phyloP scores from a whole-genome alignment of 2,113 vertebrate genomes.

The Zapus hudsonius region DNA sequence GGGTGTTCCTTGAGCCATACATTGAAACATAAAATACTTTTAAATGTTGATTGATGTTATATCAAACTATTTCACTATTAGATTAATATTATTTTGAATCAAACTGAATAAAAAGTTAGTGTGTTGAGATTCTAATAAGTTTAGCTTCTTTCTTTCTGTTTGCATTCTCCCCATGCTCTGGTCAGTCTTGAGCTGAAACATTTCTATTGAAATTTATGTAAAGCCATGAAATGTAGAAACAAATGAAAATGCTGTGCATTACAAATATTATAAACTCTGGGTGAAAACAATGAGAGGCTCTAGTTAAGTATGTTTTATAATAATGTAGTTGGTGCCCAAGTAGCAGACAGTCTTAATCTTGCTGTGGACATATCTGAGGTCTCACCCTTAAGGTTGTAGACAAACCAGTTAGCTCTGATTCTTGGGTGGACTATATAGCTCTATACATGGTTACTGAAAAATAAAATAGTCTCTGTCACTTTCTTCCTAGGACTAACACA shows the following conservation, averaged over 20 bases:
- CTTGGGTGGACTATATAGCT: conserved; percentile 43
- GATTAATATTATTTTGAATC: conserved; percentile 79
- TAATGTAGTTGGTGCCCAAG: background rate
- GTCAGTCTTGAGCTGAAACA: conserved; percentile 42
- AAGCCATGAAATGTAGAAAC: background rate
- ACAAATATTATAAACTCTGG: conserved; percentile 28
- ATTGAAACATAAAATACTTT: conserved; percentile 76
- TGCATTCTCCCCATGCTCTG: conserved; percentile 25
- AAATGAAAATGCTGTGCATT: conserved; percentile 5
- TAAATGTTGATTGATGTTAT: conserved; percentile 79
- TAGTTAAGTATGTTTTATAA: conserved; percentile 33
- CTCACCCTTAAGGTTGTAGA: conserved; percentile 49
- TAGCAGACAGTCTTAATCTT: conserved; percentile 36
- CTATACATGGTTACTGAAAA: conserved; percentile 61
- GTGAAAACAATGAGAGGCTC: background rate
- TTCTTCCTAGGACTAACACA: conserved; percentile 76
- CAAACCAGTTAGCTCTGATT: conserved; percentile 66
- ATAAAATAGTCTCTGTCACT: conserved; percentile 76
- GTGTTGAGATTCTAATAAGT: conserved; percentile 76
- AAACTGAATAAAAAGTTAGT: conserved; percentile 80
- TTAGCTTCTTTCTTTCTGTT: conserved; percentile 80
- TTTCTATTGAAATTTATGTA: conserved; percentile 36
- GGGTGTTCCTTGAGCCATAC: conserved; percentile 80
- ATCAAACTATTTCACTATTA: conserved; percentile 78
- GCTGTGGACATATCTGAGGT: background rate